Conservation (phyloP, 2,888 invertebrate genomes). For the Apeira syringaria region DNA sequence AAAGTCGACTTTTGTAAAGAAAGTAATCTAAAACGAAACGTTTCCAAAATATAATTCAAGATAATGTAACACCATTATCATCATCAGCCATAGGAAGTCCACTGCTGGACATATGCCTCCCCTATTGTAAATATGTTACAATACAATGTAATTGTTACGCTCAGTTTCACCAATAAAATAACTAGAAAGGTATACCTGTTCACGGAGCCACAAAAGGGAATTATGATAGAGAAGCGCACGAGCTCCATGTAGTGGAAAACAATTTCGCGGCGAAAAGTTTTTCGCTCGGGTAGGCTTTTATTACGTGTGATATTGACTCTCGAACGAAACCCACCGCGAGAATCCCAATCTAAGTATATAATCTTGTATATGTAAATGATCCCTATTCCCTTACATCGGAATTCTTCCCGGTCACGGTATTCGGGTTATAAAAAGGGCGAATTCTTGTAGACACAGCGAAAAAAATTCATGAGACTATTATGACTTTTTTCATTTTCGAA, state of each 20-base stretch:
- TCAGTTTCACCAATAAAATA: slow-evolving; percentile 31
- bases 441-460: slow-evolving; percentile 58
- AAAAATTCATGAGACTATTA: slow-evolving; percentile 62
- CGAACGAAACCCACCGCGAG: slow-evolving; percentile 46
- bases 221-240: slow-evolving; percentile 43
- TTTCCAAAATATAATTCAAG: no score
- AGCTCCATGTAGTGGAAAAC: slow-evolving; percentile 59
- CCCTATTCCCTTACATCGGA: slow-evolving; percentile 63
- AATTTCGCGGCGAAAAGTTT: slow-evolving; percentile 62
- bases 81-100: no score
- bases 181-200: slow-evolving; percentile 34
- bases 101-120: no score
- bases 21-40: no score
- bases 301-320: slow-evolving; percentile 72
- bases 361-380: slow-evolving; percentile 73
- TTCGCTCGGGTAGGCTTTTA: slow-evolving; percentile 62
- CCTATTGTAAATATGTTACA: no score
- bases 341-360: slow-evolving; percentile 66
- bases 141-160: slow-evolving; percentile 31
- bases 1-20: no score
- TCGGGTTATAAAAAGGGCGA: slow-evolving; percentile 61
- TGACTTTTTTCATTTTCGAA: slow-evolving; percentile 47
- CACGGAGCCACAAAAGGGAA: slow-evolving; percentile 39
- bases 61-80: no score
- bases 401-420: slow-evolving; percentile 70